phyloP scores from a whole-genome alignment of 2,888 invertebrate genomes.

The Drosophila mimetica region DNA sequence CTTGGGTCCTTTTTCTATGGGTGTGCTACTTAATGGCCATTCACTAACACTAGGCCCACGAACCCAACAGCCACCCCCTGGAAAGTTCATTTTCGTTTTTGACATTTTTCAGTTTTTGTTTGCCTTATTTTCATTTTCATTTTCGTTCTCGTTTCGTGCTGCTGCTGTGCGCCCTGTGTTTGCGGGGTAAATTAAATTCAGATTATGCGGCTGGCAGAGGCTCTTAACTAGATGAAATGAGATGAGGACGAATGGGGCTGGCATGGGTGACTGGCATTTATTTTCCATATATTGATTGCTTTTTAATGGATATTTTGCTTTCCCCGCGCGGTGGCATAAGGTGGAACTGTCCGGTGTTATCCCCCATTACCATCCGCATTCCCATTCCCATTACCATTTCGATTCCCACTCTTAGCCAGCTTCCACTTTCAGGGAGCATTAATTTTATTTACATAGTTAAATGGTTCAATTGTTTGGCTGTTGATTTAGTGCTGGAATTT shows the following conservation, averaged over 20 bases:
- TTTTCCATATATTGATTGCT: constrained; percentile 79
- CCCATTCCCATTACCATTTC: no score
- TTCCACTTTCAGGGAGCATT: constrained; percentile 45
- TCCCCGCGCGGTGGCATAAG: constrained; percentile 52
- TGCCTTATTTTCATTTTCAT: constrained; percentile 17
- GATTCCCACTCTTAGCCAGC: not conserved
- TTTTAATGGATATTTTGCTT: constrained; percentile 76
- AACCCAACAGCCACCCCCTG: constrained; percentile 23
- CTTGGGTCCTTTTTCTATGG: constrained; percentile 40
- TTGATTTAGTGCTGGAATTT: constrained; percentile 78
- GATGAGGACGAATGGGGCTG: constrained; percentile 26
- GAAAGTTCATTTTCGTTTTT: constrained; percentile 70
- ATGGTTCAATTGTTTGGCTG: constrained; percentile 79
- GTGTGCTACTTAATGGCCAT: constrained; percentile 57
- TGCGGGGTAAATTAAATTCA: constrained; percentile 72
- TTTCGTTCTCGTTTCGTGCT: not conserved
- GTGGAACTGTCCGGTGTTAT: constrained; percentile 27
- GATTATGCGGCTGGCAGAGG: constrained; percentile 56
- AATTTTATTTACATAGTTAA: constrained; percentile 79
- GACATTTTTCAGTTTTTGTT: constrained; percentile 71
- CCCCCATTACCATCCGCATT: not conserved
- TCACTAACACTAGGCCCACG: constrained; percentile 38
- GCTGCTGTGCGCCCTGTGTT: constrained; percentile 18
- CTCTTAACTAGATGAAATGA: constrained; percentile 70
- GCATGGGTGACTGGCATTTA: constrained; percentile 69